These are phyloP conservation scores for Ursus arctos DNA, from an alignment of 2,113 vertebrate genomes.

Conservation along the genomic window DNA sequence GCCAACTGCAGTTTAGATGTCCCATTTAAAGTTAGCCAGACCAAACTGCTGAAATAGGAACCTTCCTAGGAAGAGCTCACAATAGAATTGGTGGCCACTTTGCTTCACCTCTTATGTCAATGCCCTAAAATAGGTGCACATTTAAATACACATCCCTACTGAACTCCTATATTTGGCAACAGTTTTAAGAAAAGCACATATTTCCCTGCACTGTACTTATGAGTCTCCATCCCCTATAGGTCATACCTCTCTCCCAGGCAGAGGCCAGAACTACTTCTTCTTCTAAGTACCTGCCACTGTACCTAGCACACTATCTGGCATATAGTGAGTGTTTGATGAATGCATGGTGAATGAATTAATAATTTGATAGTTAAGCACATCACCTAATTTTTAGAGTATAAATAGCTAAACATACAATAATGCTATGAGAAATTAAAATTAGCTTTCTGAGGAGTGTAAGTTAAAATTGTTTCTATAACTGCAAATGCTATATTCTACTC, in stretches of 20 bases:
- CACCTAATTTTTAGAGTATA: neutral
- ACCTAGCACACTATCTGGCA: neutral
- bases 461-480: neutral
- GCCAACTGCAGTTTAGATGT: slow-evolving; percentile 22
- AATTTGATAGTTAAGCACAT: neutral
- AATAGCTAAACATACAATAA: neutral
- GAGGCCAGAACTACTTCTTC: neutral
- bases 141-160: slow-evolving; percentile 23
- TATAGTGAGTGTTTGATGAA: neutral
- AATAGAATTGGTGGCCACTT: neutral
- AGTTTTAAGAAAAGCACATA: neutral
- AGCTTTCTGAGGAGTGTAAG: neutral
- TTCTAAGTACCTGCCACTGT: neutral
- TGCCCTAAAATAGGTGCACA: slow-evolving; percentile 16
- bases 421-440: neutral
- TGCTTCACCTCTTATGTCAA: neutral
- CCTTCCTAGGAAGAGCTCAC: slow-evolving; percentile 20
- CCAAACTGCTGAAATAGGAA: slow-evolving; percentile 4
- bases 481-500: neutral
- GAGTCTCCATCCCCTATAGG: neutral
- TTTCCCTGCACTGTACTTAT: neutral
- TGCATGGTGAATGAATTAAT: neutral
- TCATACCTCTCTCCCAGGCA: neutral
- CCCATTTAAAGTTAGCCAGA: slow-evolving; percentile 48
- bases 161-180: neutral